phyloP scores from a whole-genome alignment of 2,888 invertebrate species.

The Stenolophus ochropezus region DNA sequence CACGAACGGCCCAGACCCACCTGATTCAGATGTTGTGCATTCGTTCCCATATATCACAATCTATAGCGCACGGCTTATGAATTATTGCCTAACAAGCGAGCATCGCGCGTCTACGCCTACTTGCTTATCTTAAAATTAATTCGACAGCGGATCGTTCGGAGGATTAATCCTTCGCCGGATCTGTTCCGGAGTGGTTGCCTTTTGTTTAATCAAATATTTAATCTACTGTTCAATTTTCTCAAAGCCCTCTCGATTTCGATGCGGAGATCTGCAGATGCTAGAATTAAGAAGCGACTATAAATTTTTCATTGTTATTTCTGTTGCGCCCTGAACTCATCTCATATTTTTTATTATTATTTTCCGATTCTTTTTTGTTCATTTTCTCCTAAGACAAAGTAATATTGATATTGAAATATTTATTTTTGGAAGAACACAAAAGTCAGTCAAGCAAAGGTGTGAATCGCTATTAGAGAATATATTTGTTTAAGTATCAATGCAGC shows the following conservation, averaged over 20 bases:
- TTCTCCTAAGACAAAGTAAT: not conserved
- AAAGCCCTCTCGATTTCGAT: slow-evolving; percentile 2
- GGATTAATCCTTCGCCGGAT: slow-evolving; percentile 23
- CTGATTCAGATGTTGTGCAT: slow-evolving; percentile 8
- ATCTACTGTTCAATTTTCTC: slow-evolving; percentile 31
- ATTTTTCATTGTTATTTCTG: slow-evolving; percentile 31
- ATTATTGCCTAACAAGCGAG: slow-evolving; percentile 13
- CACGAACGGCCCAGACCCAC: not conserved
- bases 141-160: not conserved
- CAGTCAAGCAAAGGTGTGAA: too few species aligned
- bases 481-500: too few species aligned
- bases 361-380: not conserved
- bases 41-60: slow-evolving; percentile 19
- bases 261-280: not conserved
- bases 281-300: slow-evolving; percentile 7
- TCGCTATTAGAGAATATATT: too few species aligned
- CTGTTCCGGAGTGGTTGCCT: slow-evolving; percentile 36
- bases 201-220: slow-evolving; percentile 52
- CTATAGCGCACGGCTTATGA: not conserved
- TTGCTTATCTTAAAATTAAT: slow-evolving; percentile 29
- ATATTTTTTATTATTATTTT: not conserved
- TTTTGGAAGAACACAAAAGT: too few species aligned
- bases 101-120: not conserved
- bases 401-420: not conserved
- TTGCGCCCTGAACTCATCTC: not conserved